Evolutionary conservation across 2,888 invertebrate species (phyloP), one percentile per base, ranked within the genome.

Genomic region (Gnatocerus cornutus): DNA sequence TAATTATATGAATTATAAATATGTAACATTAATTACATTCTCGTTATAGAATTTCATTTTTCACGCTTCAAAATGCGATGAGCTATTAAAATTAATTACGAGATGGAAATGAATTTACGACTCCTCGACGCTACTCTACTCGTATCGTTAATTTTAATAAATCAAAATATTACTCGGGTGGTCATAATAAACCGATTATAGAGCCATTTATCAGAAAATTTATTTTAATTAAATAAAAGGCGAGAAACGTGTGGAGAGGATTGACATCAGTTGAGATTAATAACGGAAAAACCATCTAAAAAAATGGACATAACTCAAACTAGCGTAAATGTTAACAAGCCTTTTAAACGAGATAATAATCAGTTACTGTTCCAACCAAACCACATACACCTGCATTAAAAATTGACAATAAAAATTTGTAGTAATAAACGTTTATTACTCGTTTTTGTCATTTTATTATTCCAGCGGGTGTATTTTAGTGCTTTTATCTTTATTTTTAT

Each of bases 311-410:
- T 61, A 61, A 61, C 21, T 61, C 16, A 59, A 37, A 63, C 21
- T 45, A 53, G 29, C 46, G 43, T 41, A 53, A 53, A 68, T 61
- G 56, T 69, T 52, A 68, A 61, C 69, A 69, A 61, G 53, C 12
- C 37, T 53, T 69, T 65, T 53, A 69, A 69, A 58, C 59, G 50
- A 41, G 69, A 65, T 65, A 59, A 65, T 59, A 33, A 69, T 69
- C 65, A 58, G 37, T 52, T 52, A 56, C 48, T 13, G 39, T 56
- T 62, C 41, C 50, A 62, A 29, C 66, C 14, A 21, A n/a, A n/a
- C n/a, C n/a, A n/a, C n/a, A 14, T 48, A 43, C 43, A 53, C 37
- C 37, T 45, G 52, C 61, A 67, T 50, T 66, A 55, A 53, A 55
- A 46, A 14, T 45, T 48, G n/a, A 33, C 65, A 9, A 39, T 39